Percentiles rank a stretch among this genome's conserved stretches.
Evolutionary conservation across 2,113 vertebrate genomes (phyloP).

Genomic region (Hippolais icterina): DNA sequence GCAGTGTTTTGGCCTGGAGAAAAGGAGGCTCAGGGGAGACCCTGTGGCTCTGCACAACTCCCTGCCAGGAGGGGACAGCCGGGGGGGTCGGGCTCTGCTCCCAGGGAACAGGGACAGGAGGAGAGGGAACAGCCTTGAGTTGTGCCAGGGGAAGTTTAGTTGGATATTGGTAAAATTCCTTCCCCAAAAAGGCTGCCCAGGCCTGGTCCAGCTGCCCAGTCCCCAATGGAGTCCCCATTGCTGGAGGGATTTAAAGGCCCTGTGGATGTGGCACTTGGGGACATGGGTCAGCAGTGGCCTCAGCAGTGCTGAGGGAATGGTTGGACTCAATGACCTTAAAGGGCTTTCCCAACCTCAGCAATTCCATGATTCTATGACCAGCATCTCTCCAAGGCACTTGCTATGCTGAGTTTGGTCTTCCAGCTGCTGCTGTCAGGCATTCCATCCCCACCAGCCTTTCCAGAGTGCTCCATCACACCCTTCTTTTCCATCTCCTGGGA

Average conservation of each 20-base stretch:
- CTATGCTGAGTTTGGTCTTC: neutral
- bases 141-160: rapidly evolving
- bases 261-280: neutral
- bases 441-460: neutral
- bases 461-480: rapidly evolving
- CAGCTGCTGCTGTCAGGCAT: rapidly evolving
- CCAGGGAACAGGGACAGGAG: neutral
- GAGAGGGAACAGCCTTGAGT: rapidly evolving
- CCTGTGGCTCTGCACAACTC: neutral
- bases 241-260: neutral
- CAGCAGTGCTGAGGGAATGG: neutral
- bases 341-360: neutral
- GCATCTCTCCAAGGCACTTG: rapidly evolving
- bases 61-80: neutral
- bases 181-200: neutral
- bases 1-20: neutral
- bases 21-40: neutral
- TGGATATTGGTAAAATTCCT: neutral
- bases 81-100: rapidly evolving
- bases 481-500: neutral
- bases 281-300: neutral
- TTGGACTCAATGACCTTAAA: rapidly evolving
- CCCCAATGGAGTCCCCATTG: rapidly evolving
- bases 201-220: neutral
- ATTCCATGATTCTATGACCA: neutral